phyloP scores from a whole-genome alignment of 2,113 vertebrate species.

The Fukomys damarensis region DNA sequence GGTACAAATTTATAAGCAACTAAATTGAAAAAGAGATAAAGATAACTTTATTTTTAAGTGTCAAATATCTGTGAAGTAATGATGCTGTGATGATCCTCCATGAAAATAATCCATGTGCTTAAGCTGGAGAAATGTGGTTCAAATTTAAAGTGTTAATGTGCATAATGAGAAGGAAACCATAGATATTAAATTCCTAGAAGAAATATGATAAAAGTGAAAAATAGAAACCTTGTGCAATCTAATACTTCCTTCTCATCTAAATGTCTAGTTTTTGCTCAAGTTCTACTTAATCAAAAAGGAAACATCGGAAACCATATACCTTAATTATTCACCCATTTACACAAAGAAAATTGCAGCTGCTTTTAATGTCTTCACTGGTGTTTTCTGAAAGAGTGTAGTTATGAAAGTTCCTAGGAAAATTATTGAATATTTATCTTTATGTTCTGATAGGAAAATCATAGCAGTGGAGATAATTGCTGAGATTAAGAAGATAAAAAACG shows the following conservation, averaged over 20 bases:
- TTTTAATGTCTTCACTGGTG: background rate
- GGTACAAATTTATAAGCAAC: background rate
- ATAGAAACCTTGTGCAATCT: background rate
- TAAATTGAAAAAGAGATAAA: slow-evolving; percentile 18
- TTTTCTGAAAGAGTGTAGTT: background rate
- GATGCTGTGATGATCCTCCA: background rate
- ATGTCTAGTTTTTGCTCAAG: background rate
- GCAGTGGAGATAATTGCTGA: background rate
- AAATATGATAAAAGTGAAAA: background rate
- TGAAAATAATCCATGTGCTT: background rate
- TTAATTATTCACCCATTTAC: background rate
- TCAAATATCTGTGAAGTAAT: background rate
- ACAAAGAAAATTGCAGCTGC: background rate
- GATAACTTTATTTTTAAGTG: background rate
- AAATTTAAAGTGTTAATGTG: background rate
- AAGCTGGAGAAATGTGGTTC: background rate
- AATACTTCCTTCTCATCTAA: background rate
- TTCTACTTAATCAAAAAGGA: background rate
- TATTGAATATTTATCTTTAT: background rate
- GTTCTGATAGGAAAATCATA: background rate
- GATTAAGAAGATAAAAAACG: background rate
- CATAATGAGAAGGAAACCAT: background rate
- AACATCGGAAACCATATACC: background rate
- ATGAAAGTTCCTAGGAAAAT: background rate
- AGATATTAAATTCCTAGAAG: background rate